phyloP scores from a whole-genome alignment of 2,113 vertebrate genomes.

The Calidris pygmaea region DNA sequence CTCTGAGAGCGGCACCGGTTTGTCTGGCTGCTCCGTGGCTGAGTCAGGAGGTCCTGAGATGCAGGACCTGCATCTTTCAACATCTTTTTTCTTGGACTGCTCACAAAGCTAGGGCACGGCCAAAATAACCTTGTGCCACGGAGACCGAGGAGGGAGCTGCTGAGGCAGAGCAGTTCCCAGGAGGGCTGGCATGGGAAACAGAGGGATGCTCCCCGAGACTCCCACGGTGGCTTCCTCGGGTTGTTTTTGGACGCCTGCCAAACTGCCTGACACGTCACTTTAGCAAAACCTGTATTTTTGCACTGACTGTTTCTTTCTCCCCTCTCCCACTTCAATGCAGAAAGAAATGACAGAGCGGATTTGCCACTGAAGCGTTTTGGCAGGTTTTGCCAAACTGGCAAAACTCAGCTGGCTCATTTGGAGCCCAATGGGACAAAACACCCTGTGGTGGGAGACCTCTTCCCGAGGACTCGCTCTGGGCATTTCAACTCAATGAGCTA shows the following conservation, averaged over 20 bases:
- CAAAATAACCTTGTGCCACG: not conserved
- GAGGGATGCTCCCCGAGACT: not conserved
- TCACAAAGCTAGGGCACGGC: not conserved
- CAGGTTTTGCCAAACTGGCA: no score
- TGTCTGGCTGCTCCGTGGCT: not conserved
- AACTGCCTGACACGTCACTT: not conserved
- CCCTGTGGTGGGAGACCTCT: not conserved
- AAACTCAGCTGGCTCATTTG: not conserved
- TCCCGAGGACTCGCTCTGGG: not conserved
- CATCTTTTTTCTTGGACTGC: not conserved
- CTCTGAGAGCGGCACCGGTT: not conserved
- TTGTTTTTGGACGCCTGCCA: slow-evolving; percentile 1
- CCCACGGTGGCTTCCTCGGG: not conserved
- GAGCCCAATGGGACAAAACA: not conserved
- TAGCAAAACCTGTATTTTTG: not conserved
- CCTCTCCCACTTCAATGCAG: slow-evolving; percentile 70
- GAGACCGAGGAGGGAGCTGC: not conserved
- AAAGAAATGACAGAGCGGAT: slow-evolving; percentile 93
- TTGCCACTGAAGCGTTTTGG: slow-evolving; percentile 75
- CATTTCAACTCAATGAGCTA: not conserved
- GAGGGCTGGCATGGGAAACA: not conserved
- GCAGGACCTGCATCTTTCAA: not conserved
- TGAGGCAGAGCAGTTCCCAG: slow-evolving; percentile 21
- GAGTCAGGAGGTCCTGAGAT: not conserved
- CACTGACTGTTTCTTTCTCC: not conserved